Conservation (phyloP, 1,140 invertebrate genomes). For the Bombus turneri region DNA sequence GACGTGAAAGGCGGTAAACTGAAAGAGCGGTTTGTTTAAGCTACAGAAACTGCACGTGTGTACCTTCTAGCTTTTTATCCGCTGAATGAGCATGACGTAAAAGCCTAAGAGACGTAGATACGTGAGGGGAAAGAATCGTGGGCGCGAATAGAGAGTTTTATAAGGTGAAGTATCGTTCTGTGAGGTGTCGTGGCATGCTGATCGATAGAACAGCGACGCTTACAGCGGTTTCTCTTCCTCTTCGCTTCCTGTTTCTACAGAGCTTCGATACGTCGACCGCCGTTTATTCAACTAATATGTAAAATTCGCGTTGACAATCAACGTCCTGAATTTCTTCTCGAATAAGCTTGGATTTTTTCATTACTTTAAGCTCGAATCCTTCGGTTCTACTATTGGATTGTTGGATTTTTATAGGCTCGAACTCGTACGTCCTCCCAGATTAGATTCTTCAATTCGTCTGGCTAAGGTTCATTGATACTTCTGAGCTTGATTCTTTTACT, state of each 20-base stretch:
- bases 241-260: background rate
- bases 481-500: background rate
- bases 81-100: constrained; percentile 21
- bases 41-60: constrained; percentile 6
- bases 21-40: constrained; percentile 11
- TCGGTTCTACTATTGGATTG: background rate
- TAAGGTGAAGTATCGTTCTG: background rate
- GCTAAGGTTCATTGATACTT: background rate
- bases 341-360: background rate
- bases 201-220: background rate
- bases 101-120: background rate
- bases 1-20: background rate
- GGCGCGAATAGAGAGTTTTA: background rate
- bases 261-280: background rate
- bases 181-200: background rate
- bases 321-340: too few species aligned
- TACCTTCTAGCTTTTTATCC: background rate
- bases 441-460: too few species aligned
- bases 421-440: too few species aligned
- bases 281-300: too few species aligned
- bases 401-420: background rate
- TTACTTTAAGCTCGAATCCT: background rate
- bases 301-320: too few species aligned
- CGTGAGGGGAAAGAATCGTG: background rate
- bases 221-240: background rate